Base-by-base conservation (phyloP, 1,140 invertebrate species). In the Eupristina koningsbergeri region DNA sequence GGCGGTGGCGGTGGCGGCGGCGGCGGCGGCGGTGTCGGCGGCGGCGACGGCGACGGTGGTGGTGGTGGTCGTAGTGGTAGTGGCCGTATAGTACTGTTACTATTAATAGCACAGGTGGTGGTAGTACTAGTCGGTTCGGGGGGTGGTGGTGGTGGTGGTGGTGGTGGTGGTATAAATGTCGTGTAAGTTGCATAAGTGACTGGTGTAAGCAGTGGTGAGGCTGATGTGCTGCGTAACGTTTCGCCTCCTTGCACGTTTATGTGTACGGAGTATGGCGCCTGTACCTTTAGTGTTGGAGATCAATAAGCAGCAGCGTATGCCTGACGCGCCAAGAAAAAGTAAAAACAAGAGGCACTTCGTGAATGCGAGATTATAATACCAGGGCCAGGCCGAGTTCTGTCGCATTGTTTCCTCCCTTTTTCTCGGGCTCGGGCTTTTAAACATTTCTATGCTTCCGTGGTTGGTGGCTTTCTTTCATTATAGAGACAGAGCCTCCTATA, bases 271-370 rank as follows among this genome's bases (percentile, higher is more conserved):
- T 41, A 34, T 76, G 45, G 31, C 77, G 77, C 63, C 76, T 58
- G 26, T 78, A 78, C 76, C 36, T 64, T 78, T 77, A 58, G 83
- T 86, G 78, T 83, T 86, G 88, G 87, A 83, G 88, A 89, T 88
- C 87, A 88, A 89, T 89, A 89, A 87, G 87, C 87, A 88, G 87
- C 87, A 86, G 86, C 86, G 88, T 89, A 87, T 83, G 47, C 58
- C 74, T n/a, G 36, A 47, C 7, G 19, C 9, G 13, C 50, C 58
- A 45, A 6, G 26, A 36, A 64, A 31, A 81, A 53, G 7, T 13
- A 67, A 19, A 3, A 58, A 22, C 3, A 6, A 26, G 5, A 9
- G 19, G 53, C 9, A 26, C 9, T 26, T 26, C 22, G 3, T 26
- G 22, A 22, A 58, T 58, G 13, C 9, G 5, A 58, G 22, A 58